Evolutionary conservation across 2,797 vertebrate species (phyloP).

Genomic region (Nannoperca australis): DNA sequence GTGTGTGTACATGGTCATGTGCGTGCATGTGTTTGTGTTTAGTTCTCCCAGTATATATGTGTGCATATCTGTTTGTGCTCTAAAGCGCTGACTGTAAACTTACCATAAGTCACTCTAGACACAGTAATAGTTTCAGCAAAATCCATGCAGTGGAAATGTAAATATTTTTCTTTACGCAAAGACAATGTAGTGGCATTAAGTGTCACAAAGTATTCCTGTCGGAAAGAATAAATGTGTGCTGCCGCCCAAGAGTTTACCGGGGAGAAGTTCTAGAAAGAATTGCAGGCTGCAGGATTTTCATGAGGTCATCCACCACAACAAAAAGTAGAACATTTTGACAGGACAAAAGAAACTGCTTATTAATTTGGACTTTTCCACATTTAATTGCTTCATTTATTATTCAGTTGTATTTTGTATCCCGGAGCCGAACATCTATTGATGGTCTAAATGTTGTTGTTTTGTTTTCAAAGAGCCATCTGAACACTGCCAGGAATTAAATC

Average conservation of each 20-base stretch:
- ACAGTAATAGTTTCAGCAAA: conserved; percentile 65
- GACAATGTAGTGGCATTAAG: conserved; percentile 45
- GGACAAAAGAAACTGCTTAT: neutral
- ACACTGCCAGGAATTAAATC: neutral
- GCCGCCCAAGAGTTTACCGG: conserved; percentile 2
- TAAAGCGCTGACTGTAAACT: conserved; percentile 62
- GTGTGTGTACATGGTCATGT: conserved; percentile 2
- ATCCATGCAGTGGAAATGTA: conserved; percentile 64
- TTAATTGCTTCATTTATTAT: neutral
- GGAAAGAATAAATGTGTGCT: conserved; percentile 36
- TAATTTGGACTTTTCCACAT: neutral
- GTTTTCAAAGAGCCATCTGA: neutral
- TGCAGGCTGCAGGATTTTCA: conserved; percentile 8
- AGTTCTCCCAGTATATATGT: conserved; percentile 28
- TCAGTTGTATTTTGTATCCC: neutral
- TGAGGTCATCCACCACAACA: neutral
- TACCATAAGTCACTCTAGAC: conserved; percentile 73
- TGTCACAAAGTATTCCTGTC: conserved; percentile 52
- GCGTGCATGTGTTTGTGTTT: conserved; percentile 36
- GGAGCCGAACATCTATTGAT: neutral
- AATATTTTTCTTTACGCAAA: conserved; percentile 61
- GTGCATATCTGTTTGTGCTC: conserved; percentile 54
- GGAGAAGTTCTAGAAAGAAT: conserved; percentile 26
- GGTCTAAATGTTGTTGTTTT: neutral
- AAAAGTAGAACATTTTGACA: neutral